These are phyloP conservation scores for Drosophila maculinotata DNA, from an alignment of 2,888 invertebrate genomes.

Conservation along the genomic window DNA sequence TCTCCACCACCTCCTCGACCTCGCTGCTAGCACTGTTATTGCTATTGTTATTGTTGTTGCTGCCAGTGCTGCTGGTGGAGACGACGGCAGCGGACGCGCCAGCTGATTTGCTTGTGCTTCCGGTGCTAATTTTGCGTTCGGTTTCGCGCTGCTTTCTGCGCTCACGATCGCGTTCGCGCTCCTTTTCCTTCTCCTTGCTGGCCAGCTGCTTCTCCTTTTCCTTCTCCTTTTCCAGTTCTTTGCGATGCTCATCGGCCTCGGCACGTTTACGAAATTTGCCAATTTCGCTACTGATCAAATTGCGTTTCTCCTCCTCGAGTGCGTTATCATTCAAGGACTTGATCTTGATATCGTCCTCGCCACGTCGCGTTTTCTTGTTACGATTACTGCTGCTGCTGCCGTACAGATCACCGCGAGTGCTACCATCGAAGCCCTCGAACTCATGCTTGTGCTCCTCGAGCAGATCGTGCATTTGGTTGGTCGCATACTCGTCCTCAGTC, in stretches of 20 bases:
- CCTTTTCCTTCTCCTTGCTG: constrained; percentile 85
- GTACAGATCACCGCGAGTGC: constrained; percentile 71
- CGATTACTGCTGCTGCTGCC: constrained; percentile 65
- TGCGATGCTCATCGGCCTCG: constrained; percentile 85
- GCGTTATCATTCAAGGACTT: constrained; percentile 93
- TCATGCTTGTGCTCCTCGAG: constrained; percentile 90
- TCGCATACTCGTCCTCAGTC: constrained; percentile 88
- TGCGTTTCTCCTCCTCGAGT: constrained; percentile 98
- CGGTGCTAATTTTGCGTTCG: constrained; percentile 77
- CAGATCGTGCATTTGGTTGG: constrained; percentile 91
- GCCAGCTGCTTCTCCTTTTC: constrained; percentile 81
- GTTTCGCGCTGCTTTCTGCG: constrained; percentile 83
- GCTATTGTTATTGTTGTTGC: constrained; percentile 4
- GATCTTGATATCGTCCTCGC: constrained; percentile 82
- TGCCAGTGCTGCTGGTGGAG: not conserved
- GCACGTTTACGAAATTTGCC: constrained; percentile 98
- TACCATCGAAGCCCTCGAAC: constrained; percentile 81
- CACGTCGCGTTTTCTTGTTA: constrained; percentile 73
- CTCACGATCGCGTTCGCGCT: constrained; percentile 83
- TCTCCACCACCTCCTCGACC: constrained; percentile 67
- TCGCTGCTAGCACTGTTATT: constrained; percentile 20
- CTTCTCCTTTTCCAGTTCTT: constrained; percentile 86
- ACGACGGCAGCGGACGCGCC: not conserved
- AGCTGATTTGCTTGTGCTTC: constrained; percentile 65
- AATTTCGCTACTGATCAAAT: constrained; percentile 98